Conservation (phyloP, 2,113 vertebrate species). For the Siniperca knerii region DNA sequence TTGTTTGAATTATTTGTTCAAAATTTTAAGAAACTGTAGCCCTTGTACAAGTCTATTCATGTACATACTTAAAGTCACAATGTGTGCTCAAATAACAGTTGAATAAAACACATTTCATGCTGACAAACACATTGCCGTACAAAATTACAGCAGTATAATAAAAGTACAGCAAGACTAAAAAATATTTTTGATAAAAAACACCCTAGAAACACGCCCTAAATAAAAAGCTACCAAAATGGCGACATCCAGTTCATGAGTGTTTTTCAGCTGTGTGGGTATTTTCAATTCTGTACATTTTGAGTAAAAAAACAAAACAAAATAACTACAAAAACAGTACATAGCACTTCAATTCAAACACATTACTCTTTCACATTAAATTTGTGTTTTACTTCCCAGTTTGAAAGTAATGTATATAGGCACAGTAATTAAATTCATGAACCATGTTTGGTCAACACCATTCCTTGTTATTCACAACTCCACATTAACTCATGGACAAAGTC, state of each 20-base stretch:
- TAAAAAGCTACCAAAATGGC: slow-evolving; percentile 83
- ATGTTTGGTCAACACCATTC: slow-evolving; percentile 46
- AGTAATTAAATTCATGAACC: slow-evolving; percentile 73
- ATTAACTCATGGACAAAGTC: slow-evolving; percentile 11
- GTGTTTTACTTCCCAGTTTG: slow-evolving; percentile 75
- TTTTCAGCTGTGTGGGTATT: slow-evolving; percentile 62
- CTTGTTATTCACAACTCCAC: slow-evolving; percentile 42
- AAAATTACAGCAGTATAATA: slow-evolving; percentile 82
- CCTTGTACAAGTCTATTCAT: slow-evolving; percentile 84
- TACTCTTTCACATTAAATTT: slow-evolving; percentile 78
- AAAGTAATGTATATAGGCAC: slow-evolving; percentile 83
- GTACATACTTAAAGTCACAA: slow-evolving; percentile 81
- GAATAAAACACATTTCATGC: slow-evolving; percentile 84
- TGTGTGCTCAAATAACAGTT: slow-evolving; percentile 77
- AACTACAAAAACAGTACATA: slow-evolving; percentile 85
- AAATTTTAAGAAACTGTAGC: slow-evolving; percentile 82
- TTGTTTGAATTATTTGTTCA: slow-evolving; percentile 70
- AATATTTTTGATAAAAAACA: slow-evolving; percentile 86
- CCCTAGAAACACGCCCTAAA: slow-evolving; percentile 82
- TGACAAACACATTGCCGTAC: slow-evolving; percentile 82
- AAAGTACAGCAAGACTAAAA: slow-evolving; percentile 84
- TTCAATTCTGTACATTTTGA: slow-evolving; percentile 80
- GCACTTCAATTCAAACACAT: slow-evolving; percentile 87
- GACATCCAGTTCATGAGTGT: slow-evolving; percentile 75
- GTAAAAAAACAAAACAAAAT: slow-evolving; percentile 61